Conservation (phyloP, 2,797 vertebrate species). For the Galaxias olidus region DNA sequence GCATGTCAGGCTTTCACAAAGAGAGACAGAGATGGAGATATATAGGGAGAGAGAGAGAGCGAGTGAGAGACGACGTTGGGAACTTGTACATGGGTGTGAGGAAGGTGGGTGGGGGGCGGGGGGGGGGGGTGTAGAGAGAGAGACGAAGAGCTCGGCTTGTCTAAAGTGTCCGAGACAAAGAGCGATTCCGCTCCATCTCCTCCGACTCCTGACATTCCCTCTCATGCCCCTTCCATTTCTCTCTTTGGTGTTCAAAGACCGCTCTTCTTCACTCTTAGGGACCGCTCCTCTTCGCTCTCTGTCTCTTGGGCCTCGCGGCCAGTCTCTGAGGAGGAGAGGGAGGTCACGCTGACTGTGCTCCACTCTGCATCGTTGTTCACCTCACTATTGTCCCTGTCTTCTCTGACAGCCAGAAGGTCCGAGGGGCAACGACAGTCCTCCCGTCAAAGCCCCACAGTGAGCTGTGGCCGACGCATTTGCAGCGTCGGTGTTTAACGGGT, state of each 20-base stretch:
- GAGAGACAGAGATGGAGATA: background rate
- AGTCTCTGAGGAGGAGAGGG: slow-evolving; percentile 25
- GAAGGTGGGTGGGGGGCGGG: too few relatives aligned
- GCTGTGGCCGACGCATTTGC: slow-evolving; percentile 26
- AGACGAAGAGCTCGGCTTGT: slow-evolving; percentile 25
- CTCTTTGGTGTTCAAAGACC: slow-evolving; percentile 47
- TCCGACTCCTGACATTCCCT: slow-evolving; percentile 49
- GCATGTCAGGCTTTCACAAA: slow-evolving; percentile 63
- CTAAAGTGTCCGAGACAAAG: slow-evolving; percentile 47
- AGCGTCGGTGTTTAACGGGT: background rate
- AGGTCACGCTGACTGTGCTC: slow-evolving; percentile 40
- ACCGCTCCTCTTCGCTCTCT: slow-evolving; percentile 3
- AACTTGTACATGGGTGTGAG: background rate
- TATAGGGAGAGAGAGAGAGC: background rate
- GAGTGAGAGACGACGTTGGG: background rate
- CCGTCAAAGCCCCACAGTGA: slow-evolving; percentile 15
- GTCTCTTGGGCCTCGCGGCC: slow-evolving; percentile 1
- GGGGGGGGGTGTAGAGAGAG: background rate
- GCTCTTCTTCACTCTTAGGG: slow-evolving; percentile 19
- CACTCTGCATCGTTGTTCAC: slow-evolving; percentile 59
- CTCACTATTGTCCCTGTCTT: slow-evolving; percentile 48
- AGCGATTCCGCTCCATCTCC: slow-evolving; percentile 60
- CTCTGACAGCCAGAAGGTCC: slow-evolving; percentile 40
- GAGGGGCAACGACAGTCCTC: slow-evolving; percentile 35
- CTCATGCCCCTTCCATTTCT: slow-evolving; percentile 38